A percentile compares a stretch with the other conserved stretches of the same genome.
phyloP scores from a whole-genome alignment of 92 coral and sea anemone species.

The Ricordea florida region DNA sequence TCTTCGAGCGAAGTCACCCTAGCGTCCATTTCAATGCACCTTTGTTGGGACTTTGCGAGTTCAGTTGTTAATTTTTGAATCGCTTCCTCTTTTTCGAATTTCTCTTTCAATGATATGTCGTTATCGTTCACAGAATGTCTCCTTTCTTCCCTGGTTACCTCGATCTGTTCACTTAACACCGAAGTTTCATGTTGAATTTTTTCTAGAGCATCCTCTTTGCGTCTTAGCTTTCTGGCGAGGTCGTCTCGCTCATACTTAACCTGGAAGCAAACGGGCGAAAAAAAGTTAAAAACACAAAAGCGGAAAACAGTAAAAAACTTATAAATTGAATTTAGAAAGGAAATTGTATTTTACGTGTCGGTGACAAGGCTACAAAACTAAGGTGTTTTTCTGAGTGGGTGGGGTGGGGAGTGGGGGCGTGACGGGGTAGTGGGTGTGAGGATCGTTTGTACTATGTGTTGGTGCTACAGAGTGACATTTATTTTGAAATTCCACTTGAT shows the following conservation, averaged over 20 bases:
- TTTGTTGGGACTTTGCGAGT: slow-evolving; percentile 77
- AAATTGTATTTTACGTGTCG: too few relatives aligned
- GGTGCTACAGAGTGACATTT: too few relatives aligned
- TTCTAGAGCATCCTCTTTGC: slow-evolving; percentile 70
- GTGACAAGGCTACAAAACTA: too few relatives aligned
- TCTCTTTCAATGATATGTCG: slow-evolving; percentile 53
- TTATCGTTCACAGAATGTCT: slow-evolving; percentile 65
- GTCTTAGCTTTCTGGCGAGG: slow-evolving; percentile 49
- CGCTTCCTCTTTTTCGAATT: slow-evolving; percentile 60
- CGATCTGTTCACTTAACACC: slow-evolving; percentile 61
- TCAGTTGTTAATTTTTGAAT: slow-evolving; percentile 79
- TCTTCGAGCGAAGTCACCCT: slow-evolving; percentile 69
- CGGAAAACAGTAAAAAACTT: too few relatives aligned
- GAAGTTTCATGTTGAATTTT: slow-evolving; percentile 58
- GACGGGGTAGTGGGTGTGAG: too few relatives aligned
- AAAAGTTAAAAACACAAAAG: background rate
- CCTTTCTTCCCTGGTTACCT: slow-evolving; percentile 63
- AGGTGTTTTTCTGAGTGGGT: too few relatives aligned
- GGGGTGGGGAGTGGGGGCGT: too few relatives aligned
- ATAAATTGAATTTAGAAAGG: too few relatives aligned
- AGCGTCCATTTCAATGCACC: slow-evolving; percentile 86
- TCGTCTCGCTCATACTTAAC: slow-evolving; percentile 87
- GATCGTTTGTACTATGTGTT: too few relatives aligned
- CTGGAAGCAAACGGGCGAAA: slow-evolving; percentile 11
- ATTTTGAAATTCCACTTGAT: too few relatives aligned